A percentile compares a stretch with the other conserved stretches of the same genome.
phyloP scores from a whole-genome alignment of 2,113 vertebrate species.

The Eolophus roseicapilla region DNA sequence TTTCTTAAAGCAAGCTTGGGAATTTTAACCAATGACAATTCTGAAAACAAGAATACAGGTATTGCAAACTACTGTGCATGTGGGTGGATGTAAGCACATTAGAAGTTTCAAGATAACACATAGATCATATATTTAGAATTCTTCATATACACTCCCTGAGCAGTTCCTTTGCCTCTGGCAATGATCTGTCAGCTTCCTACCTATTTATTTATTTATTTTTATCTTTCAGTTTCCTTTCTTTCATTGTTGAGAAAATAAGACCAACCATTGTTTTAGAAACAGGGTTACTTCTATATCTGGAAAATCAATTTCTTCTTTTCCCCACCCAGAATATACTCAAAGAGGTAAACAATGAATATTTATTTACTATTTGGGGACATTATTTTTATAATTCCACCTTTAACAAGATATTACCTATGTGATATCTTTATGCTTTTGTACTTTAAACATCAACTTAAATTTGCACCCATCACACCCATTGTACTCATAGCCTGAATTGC shows the following conservation, averaged over 20 bases:
- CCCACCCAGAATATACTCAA: not conserved
- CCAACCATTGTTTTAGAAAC: not conserved
- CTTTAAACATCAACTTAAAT: not conserved
- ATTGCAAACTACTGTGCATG: not conserved
- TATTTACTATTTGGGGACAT: not conserved
- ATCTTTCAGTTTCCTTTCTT: not conserved
- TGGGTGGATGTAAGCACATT: not conserved
- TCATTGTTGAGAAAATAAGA: not conserved
- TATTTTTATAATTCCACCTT: not conserved
- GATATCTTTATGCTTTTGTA: not conserved
- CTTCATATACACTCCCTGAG: not conserved
- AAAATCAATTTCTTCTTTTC: not conserved
- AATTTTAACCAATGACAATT: not conserved
- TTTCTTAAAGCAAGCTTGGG: not conserved
- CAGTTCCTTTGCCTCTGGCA: not conserved
- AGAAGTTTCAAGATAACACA: not conserved
- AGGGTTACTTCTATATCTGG: not conserved
- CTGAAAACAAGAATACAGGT: not conserved
- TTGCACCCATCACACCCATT: not conserved
- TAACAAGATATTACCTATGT: not conserved
- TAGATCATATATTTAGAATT: not conserved
- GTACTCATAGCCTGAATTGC: fast-evolving
- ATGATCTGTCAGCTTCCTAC: not conserved
- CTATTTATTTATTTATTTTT: not conserved
- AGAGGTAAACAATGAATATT: not conserved